A percentile compares a stretch with the other conserved stretches of the same genome.
These are phyloP conservation scores for Poicephalus meyeri DNA, from an alignment of 2,113 vertebrate genomes.

Conservation along the genomic window DNA sequence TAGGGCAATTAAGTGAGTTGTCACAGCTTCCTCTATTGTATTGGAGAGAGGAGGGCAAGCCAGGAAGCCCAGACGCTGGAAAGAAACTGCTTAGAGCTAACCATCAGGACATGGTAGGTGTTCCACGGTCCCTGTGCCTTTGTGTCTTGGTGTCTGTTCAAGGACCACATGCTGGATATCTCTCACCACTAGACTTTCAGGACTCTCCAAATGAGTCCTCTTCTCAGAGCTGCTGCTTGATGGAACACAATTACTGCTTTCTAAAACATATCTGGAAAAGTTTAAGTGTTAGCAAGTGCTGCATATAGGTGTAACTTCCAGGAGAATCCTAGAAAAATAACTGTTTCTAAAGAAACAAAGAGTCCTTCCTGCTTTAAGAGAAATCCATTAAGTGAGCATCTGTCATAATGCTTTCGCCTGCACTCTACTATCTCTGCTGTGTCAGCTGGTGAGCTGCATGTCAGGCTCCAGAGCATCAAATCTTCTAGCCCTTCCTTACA, in stretches of 20 bases:
- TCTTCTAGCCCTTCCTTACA: background rate
- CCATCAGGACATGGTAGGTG: fast-evolving
- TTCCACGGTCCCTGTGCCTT: background rate
- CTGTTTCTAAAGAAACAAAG: background rate
- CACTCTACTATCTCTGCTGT: background rate
- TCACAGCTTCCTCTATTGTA: background rate
- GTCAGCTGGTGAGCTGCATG: background rate
- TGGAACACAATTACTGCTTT: background rate
- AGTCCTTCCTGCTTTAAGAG: background rate
- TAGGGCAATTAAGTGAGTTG: background rate
- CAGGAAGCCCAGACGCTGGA: fast-evolving
- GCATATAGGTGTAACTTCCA: background rate
- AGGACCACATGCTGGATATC: no score
- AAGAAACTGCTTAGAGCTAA: background rate
- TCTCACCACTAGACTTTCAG: background rate
- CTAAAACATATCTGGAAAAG: background rate
- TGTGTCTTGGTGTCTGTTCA: background rate
- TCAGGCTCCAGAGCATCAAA: background rate
- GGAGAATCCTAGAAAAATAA: background rate
- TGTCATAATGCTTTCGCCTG: background rate
- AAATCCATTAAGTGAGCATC: background rate
- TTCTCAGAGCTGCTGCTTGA: background rate
- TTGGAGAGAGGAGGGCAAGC: background rate
- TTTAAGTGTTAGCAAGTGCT: background rate
- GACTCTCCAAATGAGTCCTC: background rate